Base-by-base conservation (phyloP, 1,140 invertebrate species). In the Plectrocnemia conspersa region DNA sequence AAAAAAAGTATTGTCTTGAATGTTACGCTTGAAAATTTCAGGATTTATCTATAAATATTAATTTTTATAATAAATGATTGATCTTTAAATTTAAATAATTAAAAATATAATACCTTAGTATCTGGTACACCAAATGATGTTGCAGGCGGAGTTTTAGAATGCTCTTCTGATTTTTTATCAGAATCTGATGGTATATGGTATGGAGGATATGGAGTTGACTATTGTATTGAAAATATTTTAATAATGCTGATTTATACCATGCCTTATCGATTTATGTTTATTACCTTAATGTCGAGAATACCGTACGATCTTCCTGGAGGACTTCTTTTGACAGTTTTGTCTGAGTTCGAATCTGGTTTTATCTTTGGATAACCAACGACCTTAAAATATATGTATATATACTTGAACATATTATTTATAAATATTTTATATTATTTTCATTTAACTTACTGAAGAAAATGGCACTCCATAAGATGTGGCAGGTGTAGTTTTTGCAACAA, bases 111-210 rank as follows among this genome's bases (percentile, higher is more conserved):
- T 44, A 59, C 52, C 15, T 23, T 33, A 13, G 38, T 13, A 24
- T 42, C 13, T 11, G 59, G 54, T 29, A 50, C 45, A 23, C 59
- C 59, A 40, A 56, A 61, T 21, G 54, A 56, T 35, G 54, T 56
- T 22, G 50, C 49, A 7, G 59, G 50, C 18, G 59, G 59, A 13
- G 19, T 24, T 13, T 45, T 24, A 2, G 32, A 15, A 16, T 41
- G 36, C 15, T 7, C 15, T 45, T 5, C 13, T 54, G 36, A 1
- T 45, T 45, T 42, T 24, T 2, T 23, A 42, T 27, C 23, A 4
- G 3, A 15, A 40, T 10, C 22, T 40, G 9, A n/a, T 40, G 22
- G 23, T 45, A 45, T 45, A 27, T 27, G 23, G 18, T 45, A 45
- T 25, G 42, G 42, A 2, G 42, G 42, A 27, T 45, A 45, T 25